These are phyloP conservation scores for Plumapathes pennacea DNA, from an alignment of 92 coral and sea anemone species.

Conservation along the genomic window DNA sequence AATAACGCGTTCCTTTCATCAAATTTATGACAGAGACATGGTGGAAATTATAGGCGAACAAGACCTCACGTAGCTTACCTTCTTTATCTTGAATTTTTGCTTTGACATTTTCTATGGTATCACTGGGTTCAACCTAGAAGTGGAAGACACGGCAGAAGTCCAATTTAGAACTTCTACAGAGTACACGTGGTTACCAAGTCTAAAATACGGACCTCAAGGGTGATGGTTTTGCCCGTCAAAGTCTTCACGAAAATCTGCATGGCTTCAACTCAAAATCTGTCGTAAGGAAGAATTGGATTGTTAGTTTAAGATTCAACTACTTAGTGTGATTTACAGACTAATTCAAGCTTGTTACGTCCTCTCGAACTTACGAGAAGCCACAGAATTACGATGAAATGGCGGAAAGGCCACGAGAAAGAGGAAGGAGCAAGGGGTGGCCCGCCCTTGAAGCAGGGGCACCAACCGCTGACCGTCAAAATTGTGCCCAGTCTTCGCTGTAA, in stretches of 20 bases:
- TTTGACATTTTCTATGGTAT: constrained; percentile 98
- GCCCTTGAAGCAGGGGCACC: background rate
- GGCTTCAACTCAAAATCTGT: constrained; percentile 72
- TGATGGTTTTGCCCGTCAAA: constrained; percentile 98
- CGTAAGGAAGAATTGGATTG: constrained; percentile 18
- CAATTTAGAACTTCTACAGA: no score
- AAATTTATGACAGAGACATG: no score
- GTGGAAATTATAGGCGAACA: no score
- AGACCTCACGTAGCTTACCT: no score
- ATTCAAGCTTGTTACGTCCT: no score
- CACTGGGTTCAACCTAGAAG: constrained; percentile 95
- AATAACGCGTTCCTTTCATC: no score
- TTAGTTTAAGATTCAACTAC: constrained; percentile 1
- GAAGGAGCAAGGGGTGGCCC: constrained; percentile 48
- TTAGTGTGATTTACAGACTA: background rate
- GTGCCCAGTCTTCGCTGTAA: no score
- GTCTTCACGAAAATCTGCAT: constrained; percentile 99
- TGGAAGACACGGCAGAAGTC: no score
- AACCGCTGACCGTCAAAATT: background rate
- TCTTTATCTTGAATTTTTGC: constrained; percentile 98
- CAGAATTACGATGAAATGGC: constrained; percentile 77
- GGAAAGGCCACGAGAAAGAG: constrained; percentile 98
- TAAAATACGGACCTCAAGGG: constrained; percentile 76
- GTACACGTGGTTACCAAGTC: constrained; percentile 5
- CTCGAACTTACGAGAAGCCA: no score